Base-by-base conservation (phyloP, 2,113 vertebrate genomes). In the Condylura cristata region DNA sequence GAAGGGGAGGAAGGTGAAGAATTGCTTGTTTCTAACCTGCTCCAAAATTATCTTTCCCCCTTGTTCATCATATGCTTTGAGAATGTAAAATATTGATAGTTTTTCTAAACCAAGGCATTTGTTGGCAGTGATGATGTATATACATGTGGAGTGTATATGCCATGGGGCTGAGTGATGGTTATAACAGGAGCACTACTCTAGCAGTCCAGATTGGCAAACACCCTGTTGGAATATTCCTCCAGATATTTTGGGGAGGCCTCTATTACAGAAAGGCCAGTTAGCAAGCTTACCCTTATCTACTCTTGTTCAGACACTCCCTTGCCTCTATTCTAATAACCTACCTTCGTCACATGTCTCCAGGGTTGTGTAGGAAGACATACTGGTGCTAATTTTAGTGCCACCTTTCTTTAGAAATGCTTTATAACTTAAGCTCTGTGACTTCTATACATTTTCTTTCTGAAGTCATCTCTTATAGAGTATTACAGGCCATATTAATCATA, bases 381-480 rank as follows among this genome's bases (percentile, higher is more conserved):
- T 41, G 65, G 34, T 10, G 14, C 32, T 84, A 46, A 30, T 68
- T 56, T 22, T 11, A 72, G 61, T 93, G 70, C 20, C 1, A 2
- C 34, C 72, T 89, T 87, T 82, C 39, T 87, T 72, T 53, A 63
- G 80, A 91, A 70, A 63, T 17, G 58, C 56, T 41, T 7, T 76
- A 4, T 53, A 44, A 86, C 65, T 37, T 78, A 56, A 37, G 26
- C 22, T 94, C 88, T 76, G 58, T 70, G 44, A 90, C 94, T 91
- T 92, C 37, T 58, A 0, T 61, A 6, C 24, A 28, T 89, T 76
- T 71, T 91, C 53, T 91, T 83, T 32, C 51, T 60, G 63, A 34
- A 41, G 8, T 14, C 39, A 78, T 79, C 66, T 61, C 60, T 93
- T 72, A 63, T 72, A 63, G 8, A 75, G 13, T 44, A 56, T 4